Evolutionary conservation across 2,888 invertebrate species (phyloP).

Genomic region (Leucophora obtusa): DNA sequence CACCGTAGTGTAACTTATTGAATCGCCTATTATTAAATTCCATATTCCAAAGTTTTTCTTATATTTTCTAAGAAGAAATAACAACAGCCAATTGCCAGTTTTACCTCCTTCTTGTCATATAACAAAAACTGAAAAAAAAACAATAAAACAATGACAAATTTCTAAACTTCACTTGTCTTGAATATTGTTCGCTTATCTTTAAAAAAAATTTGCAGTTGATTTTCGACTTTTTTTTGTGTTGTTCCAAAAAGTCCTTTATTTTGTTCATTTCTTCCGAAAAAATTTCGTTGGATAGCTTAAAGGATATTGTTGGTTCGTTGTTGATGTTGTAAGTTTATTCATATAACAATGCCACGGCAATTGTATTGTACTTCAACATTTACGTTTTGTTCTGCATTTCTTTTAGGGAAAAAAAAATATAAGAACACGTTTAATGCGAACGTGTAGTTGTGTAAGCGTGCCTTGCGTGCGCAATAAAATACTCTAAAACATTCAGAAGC

Average conservation of each 20-base stretch:
- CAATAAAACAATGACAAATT: conserved; percentile 21
- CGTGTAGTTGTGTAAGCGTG: conserved; percentile 59
- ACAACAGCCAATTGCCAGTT: conserved; percentile 12
- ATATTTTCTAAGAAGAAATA: neutral
- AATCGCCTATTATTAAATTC: too few species aligned
- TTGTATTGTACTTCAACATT: conserved; percentile 27
- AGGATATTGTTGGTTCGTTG: conserved; percentile 9
- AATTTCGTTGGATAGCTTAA: conserved; percentile 22
- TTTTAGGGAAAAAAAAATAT: neutral
- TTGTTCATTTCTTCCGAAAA: conserved; percentile 12
- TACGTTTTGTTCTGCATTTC: neutral
- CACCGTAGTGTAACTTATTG: too few species aligned
- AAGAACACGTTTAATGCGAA: conserved; percentile 56
- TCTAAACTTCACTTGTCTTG: conserved; percentile 28
- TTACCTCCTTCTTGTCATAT: neutral
- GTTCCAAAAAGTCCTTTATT: conserved; percentile 2
- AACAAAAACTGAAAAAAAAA: neutral
- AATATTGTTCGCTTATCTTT: conserved; percentile 34
- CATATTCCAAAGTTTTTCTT: too few species aligned
- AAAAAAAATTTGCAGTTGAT: conserved; percentile 34
- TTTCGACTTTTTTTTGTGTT: neutral
- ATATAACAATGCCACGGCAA: conserved; percentile 47
- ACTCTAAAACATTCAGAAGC: conserved; percentile 50
- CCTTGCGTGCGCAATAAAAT: conserved; percentile 61
- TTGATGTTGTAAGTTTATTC: conserved; percentile 24